Base-by-base conservation (phyloP, 2,797 vertebrate species). In the Gymnocypris eckloni region DNA sequence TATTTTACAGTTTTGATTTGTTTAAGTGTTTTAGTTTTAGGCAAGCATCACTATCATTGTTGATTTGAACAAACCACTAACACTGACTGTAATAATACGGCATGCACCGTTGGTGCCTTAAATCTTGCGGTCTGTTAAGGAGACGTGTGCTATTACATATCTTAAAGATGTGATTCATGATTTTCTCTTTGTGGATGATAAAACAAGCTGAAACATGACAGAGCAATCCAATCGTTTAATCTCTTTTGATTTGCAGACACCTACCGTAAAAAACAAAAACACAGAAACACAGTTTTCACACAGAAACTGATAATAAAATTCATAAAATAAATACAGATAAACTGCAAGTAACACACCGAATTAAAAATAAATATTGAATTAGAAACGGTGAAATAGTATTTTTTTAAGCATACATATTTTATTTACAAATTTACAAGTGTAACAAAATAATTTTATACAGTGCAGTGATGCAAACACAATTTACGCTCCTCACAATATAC, bases 41-140 rank as follows among this genome's bases (percentile, higher is more conserved):
- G n/a, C 8, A 61, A 25, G 39, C 13, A 6, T 43, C 13, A 25
- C 13, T 43, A 11, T 79, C 39, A 13, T 77, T 41, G 20, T 78
- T 78, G 28, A 69, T 39, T 20, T 69, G 37, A 69, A 39, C 33
- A 69, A 69, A 69, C 67, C 67, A 69, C 67, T 10, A 39, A 69
- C 37, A 20, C 16, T 37, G 2, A 69, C 18, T 37, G 18, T 39
- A 39, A 37, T 37, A 69, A 69, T 69, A 33, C 33, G 20, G 16
- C 37, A 39, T 39, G 16, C 67, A 69, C 61, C 2, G 0, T 66
- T 66, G 25, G 33, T 66, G 56, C 45, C 12, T 12, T 13, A 22
- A 56, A 56, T 66, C 43, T 11, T 45, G 43, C 9, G 43, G 43
- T 45, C 43, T 45, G 9, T 45, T 45, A 11, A 61, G 13, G 20